Evolutionary conservation across 2,113 vertebrate species (phyloP), one percentile per base, ranked within the genome.

Genomic region (Anser brachyrhynchus): DNA sequence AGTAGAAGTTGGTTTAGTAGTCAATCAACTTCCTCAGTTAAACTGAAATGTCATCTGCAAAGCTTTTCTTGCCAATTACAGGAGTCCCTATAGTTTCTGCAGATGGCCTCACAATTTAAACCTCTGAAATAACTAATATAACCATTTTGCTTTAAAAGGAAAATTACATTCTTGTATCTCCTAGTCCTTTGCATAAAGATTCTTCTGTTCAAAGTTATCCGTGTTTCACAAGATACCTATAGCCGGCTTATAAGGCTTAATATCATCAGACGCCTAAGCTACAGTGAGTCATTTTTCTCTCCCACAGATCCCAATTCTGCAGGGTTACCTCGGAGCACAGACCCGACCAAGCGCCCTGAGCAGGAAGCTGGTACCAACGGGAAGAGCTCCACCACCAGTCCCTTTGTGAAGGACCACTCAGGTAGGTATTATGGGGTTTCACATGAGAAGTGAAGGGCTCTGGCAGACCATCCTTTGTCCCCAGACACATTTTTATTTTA

Each of bases 241-340:
- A 95, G 77, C 67, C 28, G 17, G 59, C 76, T 96, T 87, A 51
- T 41, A 87, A 95, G 93, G 92, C 96, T 96, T 90, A 16, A 10
- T 90, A 18, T 19, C 15, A 5, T 90, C 71, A 49, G 84, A 75
- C 37, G 1, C 92, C n/a, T 25, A 95, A 93, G 89, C 92, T 73
- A 82, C 96, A 95, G 92, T 96, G 96, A 97, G 94, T 75, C 39
- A 0, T 94, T 92, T 98, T 59, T 97, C 78, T 97, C 96, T 98
- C 74, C 87, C 94, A 39, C 97, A 99, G 99, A 98, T 98, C 99
- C 99, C 41, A 98, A 98, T 93, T 99, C 99, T 19, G 98, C 98
- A 23, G 96, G 98, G 92, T 97, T 98, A 90, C 96, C 98, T 94
- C 98, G 98, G 98, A 98, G 98, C 96, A 98, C 98, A 28, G 97